A percentile compares a stretch with the other conserved stretches of the same genome.
These are phyloP conservation scores for Eubasilissa splendida DNA, from an alignment of 2,888 invertebrate species.

Conservation along the genomic window DNA sequence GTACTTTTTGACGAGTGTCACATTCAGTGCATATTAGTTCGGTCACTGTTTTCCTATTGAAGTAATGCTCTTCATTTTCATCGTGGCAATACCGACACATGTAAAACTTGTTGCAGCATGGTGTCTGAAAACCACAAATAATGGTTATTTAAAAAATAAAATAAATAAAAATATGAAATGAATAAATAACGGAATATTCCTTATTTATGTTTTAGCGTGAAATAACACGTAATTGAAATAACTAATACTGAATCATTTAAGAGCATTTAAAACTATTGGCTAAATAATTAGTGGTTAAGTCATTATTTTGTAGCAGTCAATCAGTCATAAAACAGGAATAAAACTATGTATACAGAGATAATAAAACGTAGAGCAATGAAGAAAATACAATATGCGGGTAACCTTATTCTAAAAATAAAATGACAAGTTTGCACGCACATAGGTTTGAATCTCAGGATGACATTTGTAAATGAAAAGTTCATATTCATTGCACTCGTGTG, in stretches of 20 bases:
- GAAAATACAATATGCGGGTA: background rate
- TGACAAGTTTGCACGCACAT: slow-evolving; percentile 3
- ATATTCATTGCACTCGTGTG: slow-evolving; percentile 18
- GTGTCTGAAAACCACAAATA: slow-evolving; percentile 77
- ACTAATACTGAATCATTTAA: no score
- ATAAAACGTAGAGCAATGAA: no score
- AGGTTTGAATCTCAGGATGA: slow-evolving; percentile 39
- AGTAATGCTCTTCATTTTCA: slow-evolving; percentile 87
- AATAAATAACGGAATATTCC: no score
- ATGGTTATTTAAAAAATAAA: background rate
- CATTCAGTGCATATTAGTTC: slow-evolving; percentile 89
- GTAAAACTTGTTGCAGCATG: slow-evolving; percentile 91
- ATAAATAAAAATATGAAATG: no score
- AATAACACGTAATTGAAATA: no score
- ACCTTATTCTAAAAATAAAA: slow-evolving; percentile 26
- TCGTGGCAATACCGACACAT: slow-evolving; percentile 93
- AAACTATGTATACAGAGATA: background rate
- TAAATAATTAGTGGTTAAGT: background rate
- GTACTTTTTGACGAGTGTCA: slow-evolving; percentile 85
- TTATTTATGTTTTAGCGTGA: no score
- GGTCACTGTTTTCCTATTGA: slow-evolving; percentile 87
- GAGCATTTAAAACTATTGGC: background rate
- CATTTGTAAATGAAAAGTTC: slow-evolving; percentile 31
- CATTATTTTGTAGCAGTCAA: slow-evolving; percentile 3
- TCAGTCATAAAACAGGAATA: background rate